These are phyloP conservation scores for Sylvicola cinctus DNA, from an alignment of 2,888 invertebrate genomes.

Conservation along the genomic window DNA sequence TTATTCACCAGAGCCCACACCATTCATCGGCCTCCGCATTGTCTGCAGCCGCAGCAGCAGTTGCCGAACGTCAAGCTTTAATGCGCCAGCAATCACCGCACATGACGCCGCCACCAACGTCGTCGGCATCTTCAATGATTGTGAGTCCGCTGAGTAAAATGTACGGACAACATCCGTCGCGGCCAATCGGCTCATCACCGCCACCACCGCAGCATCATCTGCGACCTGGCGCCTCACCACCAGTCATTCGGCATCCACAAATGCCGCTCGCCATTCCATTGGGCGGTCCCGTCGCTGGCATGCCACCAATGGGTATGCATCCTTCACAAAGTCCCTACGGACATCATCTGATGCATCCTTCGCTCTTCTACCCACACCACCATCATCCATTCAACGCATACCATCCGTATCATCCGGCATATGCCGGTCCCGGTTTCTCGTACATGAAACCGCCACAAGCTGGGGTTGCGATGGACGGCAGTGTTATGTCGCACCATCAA, in stretches of 20 bases:
- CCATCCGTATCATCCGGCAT: slow-evolving; percentile 31
- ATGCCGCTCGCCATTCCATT: slow-evolving; percentile 25
- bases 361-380: slow-evolving; percentile 54
- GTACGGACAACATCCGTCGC: slow-evolving; percentile 18
- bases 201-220: slow-evolving; percentile 21
- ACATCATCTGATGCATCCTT: slow-evolving; percentile 43
- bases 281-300: slow-evolving; percentile 20
- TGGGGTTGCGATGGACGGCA: slow-evolving; percentile 20
- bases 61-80: slow-evolving; percentile 24
- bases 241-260: slow-evolving; percentile 29
- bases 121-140: slow-evolving; percentile 24
- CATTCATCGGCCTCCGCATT: slow-evolving; percentile 22
- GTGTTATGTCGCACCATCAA: slow-evolving; percentile 21
- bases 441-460: slow-evolving; percentile 24
- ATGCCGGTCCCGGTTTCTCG: slow-evolving; percentile 20
- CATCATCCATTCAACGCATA: slow-evolving; percentile 34
- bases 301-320: slow-evolving; percentile 29
- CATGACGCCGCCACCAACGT: slow-evolving; percentile 27
- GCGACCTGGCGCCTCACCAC: slow-evolving; percentile 29
- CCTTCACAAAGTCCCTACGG: slow-evolving; percentile 53
- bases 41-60: slow-evolving; percentile 23
- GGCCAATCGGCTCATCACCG: slow-evolving; percentile 25
- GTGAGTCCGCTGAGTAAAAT: slow-evolving; percentile 26
- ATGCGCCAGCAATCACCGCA: slow-evolving; percentile 26
- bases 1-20: slow-evolving; percentile 24